Base-by-base conservation (phyloP, 2,888 invertebrate genomes). In the Strigamia maritima region DNA sequence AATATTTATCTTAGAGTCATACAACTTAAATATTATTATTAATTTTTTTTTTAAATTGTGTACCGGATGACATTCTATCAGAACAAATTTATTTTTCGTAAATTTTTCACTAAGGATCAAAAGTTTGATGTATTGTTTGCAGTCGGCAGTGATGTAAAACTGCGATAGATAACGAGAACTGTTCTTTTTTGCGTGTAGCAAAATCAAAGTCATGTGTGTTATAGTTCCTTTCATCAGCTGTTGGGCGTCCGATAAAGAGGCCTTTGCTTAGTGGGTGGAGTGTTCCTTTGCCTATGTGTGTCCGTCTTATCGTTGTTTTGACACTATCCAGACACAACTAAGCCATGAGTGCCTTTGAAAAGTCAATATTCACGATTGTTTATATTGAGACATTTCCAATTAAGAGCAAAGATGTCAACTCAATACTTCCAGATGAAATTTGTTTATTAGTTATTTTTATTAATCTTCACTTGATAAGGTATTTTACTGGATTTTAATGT, bases 191-290 rank as follows among this genome's bases (percentile, higher is more conserved):
- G 77, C 14, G 77, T 40, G 44, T 7, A 28, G 38, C 49, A 22
- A 35, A 12, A 75, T 22, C 75, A 40, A 38, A 40, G 77, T 44
- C 14, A 49, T 76, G 40, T 76, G 77, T 49, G 40, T 70, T 24
- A 28, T 26, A 28, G 28, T 70, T 75, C 24, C 65, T 78, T 78
- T 38, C 78, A 28, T 78, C 78, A 60, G 24, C 65, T 78, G 78
- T 78, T 78, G 65, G 38, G n/a, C 31, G 35, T 31, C 35, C 65
- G 78, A 78, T 78, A 78, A 78, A 28, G 35, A 78, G 35, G 31
- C 65, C 31, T 78, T 78, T 78, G 78, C 40, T 78, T 78, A 60
- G 78, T 60, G 78, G 78, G 78, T 65, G 78, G 65, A 60, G 65
- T 6, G n/a, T 16, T 38, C 77, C 44, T 28, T 77, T 49, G 77